phyloP scores from a whole-genome alignment of 2,113 vertebrate species.

The Dipodomys ordii region DNA sequence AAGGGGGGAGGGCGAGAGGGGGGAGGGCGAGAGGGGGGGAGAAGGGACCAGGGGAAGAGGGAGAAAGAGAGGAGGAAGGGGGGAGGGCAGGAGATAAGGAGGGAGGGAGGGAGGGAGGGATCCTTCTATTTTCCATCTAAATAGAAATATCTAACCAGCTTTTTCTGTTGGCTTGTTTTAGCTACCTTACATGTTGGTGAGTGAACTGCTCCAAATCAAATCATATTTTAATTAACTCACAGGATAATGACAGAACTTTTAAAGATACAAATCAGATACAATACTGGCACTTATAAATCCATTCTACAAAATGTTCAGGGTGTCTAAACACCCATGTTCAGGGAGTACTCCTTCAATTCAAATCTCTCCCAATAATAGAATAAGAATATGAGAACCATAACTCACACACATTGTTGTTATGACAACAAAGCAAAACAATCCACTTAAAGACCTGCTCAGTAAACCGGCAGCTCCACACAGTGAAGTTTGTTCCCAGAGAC shows the following conservation, averaged over 20 bases:
- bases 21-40: too few relatives aligned
- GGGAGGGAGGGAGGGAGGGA: too few relatives aligned
- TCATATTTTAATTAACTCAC: background rate
- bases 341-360: background rate
- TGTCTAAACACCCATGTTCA: background rate
- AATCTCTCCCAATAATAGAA: background rate
- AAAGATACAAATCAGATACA: background rate
- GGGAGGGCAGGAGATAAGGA: background rate
- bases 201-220: background rate
- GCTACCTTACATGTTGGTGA: background rate
- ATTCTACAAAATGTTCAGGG: conserved; percentile 8
- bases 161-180: conserved; percentile 31
- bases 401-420: background rate
- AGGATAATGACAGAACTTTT: background rate
- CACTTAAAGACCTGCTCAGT: background rate
- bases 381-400: background rate
- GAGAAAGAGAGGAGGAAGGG: rapidly evolving
- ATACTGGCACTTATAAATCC: background rate
- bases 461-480: background rate
- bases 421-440: background rate
- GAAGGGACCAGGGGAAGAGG: too few relatives aligned
- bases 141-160: background rate
- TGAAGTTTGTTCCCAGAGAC: background rate
- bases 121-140: background rate
- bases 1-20: too few relatives aligned